A percentile compares a stretch with the other conserved stretches of the same genome.
Conservation (phyloP, 2,113 vertebrate genomes). For the Acinonyx jubatus region DNA sequence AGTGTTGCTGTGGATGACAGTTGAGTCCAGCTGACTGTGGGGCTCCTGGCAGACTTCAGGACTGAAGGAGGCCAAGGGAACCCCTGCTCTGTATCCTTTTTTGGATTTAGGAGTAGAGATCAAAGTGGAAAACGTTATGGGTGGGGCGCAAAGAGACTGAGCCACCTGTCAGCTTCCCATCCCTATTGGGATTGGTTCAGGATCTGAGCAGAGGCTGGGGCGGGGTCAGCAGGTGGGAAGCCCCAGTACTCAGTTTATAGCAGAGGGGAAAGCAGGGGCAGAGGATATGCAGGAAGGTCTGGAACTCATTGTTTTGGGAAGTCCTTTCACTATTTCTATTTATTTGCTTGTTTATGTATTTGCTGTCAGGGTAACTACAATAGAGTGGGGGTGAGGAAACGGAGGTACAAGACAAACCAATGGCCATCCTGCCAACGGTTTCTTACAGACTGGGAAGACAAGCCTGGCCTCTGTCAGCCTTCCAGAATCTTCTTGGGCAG, state of each 20-base stretch:
- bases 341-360: not conserved
- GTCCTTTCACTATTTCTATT: not conserved
- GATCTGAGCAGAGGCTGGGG: not conserved
- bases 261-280: not conserved
- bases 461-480: not conserved
- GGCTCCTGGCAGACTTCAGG: not conserved
- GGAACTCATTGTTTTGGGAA: fast-evolving
- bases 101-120: not conserved
- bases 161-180: not conserved
- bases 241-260: not conserved
- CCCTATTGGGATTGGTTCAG: not conserved
- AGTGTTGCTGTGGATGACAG: not conserved
- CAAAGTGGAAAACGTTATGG: not conserved
- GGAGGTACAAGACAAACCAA: not conserved
- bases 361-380: not conserved
- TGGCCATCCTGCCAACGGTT: not conserved
- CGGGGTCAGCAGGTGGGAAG: not conserved
- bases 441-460: not conserved
- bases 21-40: fast-evolving
- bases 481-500: not conserved
- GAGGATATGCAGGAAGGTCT: not conserved
- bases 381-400: not conserved
- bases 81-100: not conserved
- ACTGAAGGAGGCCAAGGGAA: not conserved
- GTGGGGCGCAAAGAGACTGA: not conserved